Conservation (phyloP, 2,888 invertebrate species). For the Bombylius major region DNA sequence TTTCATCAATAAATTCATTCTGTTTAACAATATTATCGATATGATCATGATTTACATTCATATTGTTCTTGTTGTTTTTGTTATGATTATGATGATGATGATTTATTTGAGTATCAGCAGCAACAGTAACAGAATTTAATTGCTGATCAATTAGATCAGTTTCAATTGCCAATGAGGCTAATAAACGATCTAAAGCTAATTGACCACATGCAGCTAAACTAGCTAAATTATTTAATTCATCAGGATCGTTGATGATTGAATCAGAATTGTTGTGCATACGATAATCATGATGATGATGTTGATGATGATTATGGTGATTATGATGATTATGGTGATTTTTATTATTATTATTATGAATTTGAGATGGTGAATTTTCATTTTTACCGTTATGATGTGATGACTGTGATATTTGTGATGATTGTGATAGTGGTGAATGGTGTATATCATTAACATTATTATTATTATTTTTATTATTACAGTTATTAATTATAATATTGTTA, state of each 20-base stretch:
- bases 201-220: slow-evolving; percentile 15
- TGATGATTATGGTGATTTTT: not conserved
- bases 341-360: not conserved
- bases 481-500: slow-evolving; percentile 11
- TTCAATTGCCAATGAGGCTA: slow-evolving; percentile 18
- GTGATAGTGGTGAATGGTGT: not conserved
- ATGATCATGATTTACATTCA: not conserved
- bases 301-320: not conserved
- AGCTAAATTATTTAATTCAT: slow-evolving; percentile 9
- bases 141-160: slow-evolving; percentile 17
- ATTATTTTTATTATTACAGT: slow-evolving; percentile 12
- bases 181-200: slow-evolving; percentile 18
- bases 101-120: slow-evolving; percentile 3
- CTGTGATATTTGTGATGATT: not conserved
- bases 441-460: slow-evolving; percentile 5
- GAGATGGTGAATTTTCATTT: not conserved
- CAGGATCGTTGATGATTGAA: not conserved
- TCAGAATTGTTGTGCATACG: not conserved
- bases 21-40: not conserved
- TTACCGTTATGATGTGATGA: not conserved
- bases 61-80: not conserved
- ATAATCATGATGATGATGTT: not conserved
- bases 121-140: not conserved
- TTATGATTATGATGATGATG: not conserved
- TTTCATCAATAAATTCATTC: not conserved